phyloP scores from a whole-genome alignment of 2,797 vertebrate genomes.

The Hafferia zeledoni region DNA sequence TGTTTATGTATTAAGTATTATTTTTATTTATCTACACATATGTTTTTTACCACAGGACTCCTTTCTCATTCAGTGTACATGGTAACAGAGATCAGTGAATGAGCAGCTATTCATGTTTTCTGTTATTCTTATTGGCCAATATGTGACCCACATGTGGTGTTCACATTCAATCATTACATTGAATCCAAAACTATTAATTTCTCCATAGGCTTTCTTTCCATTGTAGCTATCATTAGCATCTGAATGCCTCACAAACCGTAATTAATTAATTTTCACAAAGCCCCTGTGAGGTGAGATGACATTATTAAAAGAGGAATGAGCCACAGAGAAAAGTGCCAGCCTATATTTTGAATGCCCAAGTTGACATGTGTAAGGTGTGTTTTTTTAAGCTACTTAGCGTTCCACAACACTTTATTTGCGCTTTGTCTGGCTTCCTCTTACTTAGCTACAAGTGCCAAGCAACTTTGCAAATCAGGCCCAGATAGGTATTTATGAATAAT shows the following conservation, averaged over 20 bases:
- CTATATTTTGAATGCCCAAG: slow-evolving; percentile 62
- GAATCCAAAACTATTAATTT: slow-evolving; percentile 73
- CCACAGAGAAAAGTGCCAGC: slow-evolving; percentile 58
- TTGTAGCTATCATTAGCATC: slow-evolving; percentile 69
- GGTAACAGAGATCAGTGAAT: slow-evolving; percentile 46
- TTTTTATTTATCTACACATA: background rate
- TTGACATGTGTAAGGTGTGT: slow-evolving; percentile 59
- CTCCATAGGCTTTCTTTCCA: slow-evolving; percentile 68
- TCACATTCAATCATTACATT: slow-evolving; percentile 64
- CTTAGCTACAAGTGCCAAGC: background rate
- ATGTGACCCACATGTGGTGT: slow-evolving; percentile 58
- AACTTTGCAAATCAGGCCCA: slow-evolving; percentile 3
- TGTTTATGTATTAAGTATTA: background rate
- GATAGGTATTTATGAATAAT: background rate
- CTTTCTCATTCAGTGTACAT: slow-evolving; percentile 12
- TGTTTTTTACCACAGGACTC: background rate
- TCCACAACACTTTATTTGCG: slow-evolving; percentile 44
- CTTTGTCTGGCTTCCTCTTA: slow-evolving; percentile 48
- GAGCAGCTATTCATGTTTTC: slow-evolving; percentile 59
- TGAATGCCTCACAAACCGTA: slow-evolving; percentile 65
- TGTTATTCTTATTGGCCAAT: slow-evolving; percentile 59
- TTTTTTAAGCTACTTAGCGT: slow-evolving; percentile 62
- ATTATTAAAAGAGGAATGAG: slow-evolving; percentile 59
- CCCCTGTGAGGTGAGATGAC: slow-evolving; percentile 65
- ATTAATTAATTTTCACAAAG: slow-evolving; percentile 72